Percentiles rank a stretch among this genome's conserved stretches.
These are phyloP conservation scores for Pectinophora gossypiella DNA, from an alignment of 1,140 invertebrate species.

Conservation along the genomic window DNA sequence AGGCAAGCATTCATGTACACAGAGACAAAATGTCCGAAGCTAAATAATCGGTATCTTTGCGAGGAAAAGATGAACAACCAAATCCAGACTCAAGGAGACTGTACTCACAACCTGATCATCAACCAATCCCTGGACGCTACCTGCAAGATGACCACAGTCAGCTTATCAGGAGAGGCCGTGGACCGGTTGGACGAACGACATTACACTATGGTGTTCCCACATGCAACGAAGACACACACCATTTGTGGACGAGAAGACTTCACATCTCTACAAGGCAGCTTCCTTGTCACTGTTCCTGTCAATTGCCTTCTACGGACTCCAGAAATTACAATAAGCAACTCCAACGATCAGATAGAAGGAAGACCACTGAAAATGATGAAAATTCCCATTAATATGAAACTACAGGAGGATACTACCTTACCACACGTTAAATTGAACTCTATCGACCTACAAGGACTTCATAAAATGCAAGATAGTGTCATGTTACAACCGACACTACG, in stretches of 20 bases:
- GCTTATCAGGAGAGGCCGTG: conserved; percentile 1
- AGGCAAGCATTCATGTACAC: conserved; percentile 27
- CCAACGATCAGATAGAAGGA: conserved; percentile 20
- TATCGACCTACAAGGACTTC: too few relatives aligned
- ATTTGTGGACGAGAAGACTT: not conserved
- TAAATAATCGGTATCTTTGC: conserved; percentile 20
- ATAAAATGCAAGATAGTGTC: too few relatives aligned
- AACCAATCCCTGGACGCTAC: conserved; percentile 12
- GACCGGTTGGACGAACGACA: not conserved
- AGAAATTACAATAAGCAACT: conserved; percentile 9
- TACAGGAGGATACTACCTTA: too few relatives aligned
- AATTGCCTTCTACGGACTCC: conserved; percentile 5
- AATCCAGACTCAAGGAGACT: conserved; percentile 18
- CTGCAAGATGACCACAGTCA: conserved; percentile 9
- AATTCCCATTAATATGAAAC: too few relatives aligned
- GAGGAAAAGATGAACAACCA: conserved; percentile 13
- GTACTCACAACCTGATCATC: conserved; percentile 21
- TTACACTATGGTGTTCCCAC: conserved; percentile 6
- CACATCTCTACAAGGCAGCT: not conserved
- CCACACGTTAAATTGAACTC: too few relatives aligned
- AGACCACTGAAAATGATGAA: conserved; percentile 24
- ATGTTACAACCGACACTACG: too few relatives aligned
- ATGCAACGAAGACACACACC: not conserved
- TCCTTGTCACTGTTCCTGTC: not conserved
- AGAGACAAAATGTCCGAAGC: conserved; percentile 26